Percentiles rank a stretch among this genome's conserved stretches.
Evolutionary conservation across 2,797 vertebrate genomes (phyloP).

Genomic region (Intellagama lesueurii): DNA sequence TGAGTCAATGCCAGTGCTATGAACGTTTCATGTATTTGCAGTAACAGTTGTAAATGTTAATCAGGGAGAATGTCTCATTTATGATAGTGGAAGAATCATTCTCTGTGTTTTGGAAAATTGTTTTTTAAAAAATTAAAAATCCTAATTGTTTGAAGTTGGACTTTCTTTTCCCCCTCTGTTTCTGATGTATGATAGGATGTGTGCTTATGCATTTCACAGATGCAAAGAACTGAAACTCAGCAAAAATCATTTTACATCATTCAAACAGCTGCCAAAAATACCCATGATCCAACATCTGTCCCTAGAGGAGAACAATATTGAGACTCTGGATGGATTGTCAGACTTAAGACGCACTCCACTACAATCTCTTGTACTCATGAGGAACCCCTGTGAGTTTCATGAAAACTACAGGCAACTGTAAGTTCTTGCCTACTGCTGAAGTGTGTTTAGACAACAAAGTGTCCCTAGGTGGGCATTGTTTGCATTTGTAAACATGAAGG

Average conservation of each 20-base stretch:
- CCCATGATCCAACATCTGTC: conserved; percentile 91
- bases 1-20: not conserved
- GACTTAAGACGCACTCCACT: conserved; percentile 82
- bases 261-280: conserved; percentile 93
- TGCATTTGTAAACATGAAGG: not conserved
- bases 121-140: too few relatives aligned
- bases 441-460: not conserved
- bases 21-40: not conserved
- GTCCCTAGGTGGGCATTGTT: not conserved
- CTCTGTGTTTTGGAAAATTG: not conserved
- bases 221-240: conserved; percentile 93
- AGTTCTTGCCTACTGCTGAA: conserved; percentile 54
- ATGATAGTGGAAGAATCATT: not conserved
- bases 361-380: conserved; percentile 86
- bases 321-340: conserved; percentile 84
- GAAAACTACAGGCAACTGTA: conserved; percentile 89
- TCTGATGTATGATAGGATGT: conserved; percentile 32
- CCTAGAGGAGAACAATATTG: conserved; percentile 91
- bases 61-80: not conserved
- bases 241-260: conserved; percentile 89
- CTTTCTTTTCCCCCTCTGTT: not conserved
- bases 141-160: not conserved
- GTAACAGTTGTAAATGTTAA: not conserved
- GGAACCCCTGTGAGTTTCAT: conserved; percentile 92
- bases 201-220: conserved; percentile 77